Conservation (phyloP, 2,797 vertebrate genomes). For the Cryptoprocta ferox region DNA sequence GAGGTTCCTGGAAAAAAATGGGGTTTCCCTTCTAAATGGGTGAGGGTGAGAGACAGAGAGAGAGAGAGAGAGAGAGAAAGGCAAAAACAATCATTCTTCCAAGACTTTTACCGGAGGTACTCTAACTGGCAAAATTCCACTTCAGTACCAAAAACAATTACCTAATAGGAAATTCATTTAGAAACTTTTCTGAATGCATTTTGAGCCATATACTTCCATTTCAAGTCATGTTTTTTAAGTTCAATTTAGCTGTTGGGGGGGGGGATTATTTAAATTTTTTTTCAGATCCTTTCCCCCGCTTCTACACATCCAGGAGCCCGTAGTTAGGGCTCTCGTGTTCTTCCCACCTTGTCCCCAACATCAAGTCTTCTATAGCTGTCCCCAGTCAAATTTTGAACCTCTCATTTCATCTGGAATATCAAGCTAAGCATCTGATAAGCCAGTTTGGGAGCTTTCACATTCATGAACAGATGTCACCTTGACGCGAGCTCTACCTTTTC, state of each 20-base stretch:
- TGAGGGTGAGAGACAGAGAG: too few relatives aligned
- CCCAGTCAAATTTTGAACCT: neutral
- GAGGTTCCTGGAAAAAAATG: neutral
- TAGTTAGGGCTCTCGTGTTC: neutral
- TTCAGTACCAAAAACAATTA: constrained; percentile 30
- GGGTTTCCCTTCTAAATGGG: neutral
- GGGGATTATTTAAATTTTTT: neutral
- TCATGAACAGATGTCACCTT: neutral
- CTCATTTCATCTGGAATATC: neutral
- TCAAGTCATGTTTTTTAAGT: neutral
- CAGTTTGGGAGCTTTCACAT: neutral
- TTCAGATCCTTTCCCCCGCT: neutral
- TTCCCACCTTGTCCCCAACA: neutral
- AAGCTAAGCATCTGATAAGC: neutral
- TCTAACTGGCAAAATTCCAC: neutral
- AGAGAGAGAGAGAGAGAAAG: too few relatives aligned
- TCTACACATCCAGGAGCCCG: neutral
- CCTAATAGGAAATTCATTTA: neutral
- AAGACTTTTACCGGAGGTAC: neutral
- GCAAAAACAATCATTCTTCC: neutral
- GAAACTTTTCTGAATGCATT: neutral
- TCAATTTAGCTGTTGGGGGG: neutral
- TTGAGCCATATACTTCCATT: neutral
- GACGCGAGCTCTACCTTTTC: neutral
- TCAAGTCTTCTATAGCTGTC: neutral